A percentile compares a stretch with the other conserved stretches of the same genome.
phyloP scores from a whole-genome alignment of 2,113 vertebrate species.

The Microcebus ravelobensis region DNA sequence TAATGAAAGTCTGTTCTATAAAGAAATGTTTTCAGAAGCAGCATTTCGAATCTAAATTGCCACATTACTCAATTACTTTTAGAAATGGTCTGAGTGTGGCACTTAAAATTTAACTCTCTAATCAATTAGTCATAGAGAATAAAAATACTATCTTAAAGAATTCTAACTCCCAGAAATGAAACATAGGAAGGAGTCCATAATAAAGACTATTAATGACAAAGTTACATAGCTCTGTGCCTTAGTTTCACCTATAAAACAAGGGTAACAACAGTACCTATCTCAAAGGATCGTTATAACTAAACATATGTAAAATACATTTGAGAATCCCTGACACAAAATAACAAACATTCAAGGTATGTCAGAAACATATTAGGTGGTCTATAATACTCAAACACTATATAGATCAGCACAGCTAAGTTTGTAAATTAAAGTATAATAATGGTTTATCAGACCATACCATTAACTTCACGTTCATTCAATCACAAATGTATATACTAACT shows the following conservation, averaged over 20 bases:
- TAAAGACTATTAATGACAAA: neutral
- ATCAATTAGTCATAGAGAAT: neutral
- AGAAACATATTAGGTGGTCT: neutral
- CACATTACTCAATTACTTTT: neutral
- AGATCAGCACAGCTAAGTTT: neutral
- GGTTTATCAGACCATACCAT: neutral
- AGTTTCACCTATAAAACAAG: neutral
- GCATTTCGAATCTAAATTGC: neutral
- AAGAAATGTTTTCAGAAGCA: conserved; percentile 10
- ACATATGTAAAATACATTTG: neutral
- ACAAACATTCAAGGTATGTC: neutral
- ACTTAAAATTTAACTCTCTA: neutral
- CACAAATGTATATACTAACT: neutral
- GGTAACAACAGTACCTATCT: neutral
- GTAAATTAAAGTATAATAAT: neutral
- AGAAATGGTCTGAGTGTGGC: neutral
- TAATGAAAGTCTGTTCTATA: neutral
- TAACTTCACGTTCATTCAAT: neutral
- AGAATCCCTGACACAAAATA: neutral
- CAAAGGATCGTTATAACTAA: neutral
- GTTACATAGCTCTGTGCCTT: neutral
- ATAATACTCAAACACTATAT: neutral
- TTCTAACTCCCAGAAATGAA: neutral
- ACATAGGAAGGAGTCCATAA: neutral
- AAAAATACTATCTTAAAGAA: neutral